phyloP scores from a whole-genome alignment of 2,113 vertebrate genomes.

The Corythornis vintsioides region DNA sequence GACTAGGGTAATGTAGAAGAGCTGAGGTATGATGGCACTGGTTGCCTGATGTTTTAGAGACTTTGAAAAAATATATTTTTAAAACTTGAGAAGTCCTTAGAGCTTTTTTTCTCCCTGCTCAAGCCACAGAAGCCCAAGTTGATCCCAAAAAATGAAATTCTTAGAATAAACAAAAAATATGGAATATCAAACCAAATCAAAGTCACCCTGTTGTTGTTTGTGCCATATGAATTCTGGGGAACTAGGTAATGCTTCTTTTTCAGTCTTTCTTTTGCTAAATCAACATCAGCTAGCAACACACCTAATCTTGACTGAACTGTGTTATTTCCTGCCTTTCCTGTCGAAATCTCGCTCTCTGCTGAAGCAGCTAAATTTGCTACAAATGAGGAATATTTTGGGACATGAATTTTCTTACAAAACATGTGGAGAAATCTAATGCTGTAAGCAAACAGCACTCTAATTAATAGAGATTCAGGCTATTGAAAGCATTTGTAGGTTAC shows the following conservation, averaged over 20 bases:
- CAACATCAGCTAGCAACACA: slow-evolving; percentile 56
- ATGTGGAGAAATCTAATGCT: slow-evolving; percentile 53
- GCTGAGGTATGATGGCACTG: background rate
- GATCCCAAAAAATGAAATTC: background rate
- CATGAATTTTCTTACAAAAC: slow-evolving; percentile 48
- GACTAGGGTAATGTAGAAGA: background rate
- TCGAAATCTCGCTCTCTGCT: slow-evolving; percentile 60
- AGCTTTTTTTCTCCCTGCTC: background rate
- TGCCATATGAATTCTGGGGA: background rate
- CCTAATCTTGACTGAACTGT: slow-evolving; percentile 60
- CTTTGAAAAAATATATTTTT: background rate
- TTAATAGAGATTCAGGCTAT: slow-evolving; percentile 41
- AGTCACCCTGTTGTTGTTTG: background rate
- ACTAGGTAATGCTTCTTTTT: slow-evolving; percentile 8
- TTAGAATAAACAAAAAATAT: background rate
- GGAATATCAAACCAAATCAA: background rate
- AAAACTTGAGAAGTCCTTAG: background rate
- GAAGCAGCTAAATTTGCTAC: slow-evolving; percentile 70
- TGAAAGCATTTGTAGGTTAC: slow-evolving; percentile 25
- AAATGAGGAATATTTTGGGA: slow-evolving; percentile 70
- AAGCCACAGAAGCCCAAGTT: background rate
- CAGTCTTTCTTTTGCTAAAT: slow-evolving; percentile 26
- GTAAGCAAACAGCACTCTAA: slow-evolving; percentile 60
- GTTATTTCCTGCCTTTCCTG: slow-evolving; percentile 72
- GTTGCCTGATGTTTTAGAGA: background rate